Evolutionary conservation across 2,113 vertebrate species (phyloP).

Genomic region (Speoplatyrhinus poulsoni): DNA sequence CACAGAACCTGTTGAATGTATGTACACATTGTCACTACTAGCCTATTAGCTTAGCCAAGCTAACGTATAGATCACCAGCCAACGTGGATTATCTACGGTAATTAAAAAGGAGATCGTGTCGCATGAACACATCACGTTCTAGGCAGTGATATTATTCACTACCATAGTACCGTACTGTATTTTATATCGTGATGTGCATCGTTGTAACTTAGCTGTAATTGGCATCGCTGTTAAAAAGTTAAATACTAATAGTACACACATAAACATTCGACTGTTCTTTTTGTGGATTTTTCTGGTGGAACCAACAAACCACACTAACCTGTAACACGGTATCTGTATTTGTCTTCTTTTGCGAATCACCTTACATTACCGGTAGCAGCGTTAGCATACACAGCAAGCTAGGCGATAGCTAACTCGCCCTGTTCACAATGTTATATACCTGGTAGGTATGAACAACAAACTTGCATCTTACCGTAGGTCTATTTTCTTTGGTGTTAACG

Average conservation of each 20-base stretch:
- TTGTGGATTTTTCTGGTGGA: background rate
- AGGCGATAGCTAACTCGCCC: constrained; percentile 28
- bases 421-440: background rate
- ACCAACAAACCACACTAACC: too few species aligned
- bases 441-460: background rate
- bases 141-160: too few species aligned
- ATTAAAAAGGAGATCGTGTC: background rate
- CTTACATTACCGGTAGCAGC: background rate
- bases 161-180: too few species aligned
- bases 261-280: background rate
- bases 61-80: background rate
- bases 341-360: background rate
- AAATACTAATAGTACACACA: background rate
- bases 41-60: background rate
- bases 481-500: constrained; percentile 29
- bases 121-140: too few species aligned
- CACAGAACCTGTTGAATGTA: too few species aligned
- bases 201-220: background rate
- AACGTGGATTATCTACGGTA: background rate
- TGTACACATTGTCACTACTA: background rate
- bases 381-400: constrained; percentile 12
- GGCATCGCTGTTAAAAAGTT: background rate
- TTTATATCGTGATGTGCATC: background rate
- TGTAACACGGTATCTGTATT: too few species aligned
- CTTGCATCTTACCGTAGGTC: constrained; percentile 41